Percentiles rank a stretch among this genome's conserved stretches.
phyloP scores from a whole-genome alignment of 2,888 invertebrate genomes.

The Clepsis dumicolana region DNA sequence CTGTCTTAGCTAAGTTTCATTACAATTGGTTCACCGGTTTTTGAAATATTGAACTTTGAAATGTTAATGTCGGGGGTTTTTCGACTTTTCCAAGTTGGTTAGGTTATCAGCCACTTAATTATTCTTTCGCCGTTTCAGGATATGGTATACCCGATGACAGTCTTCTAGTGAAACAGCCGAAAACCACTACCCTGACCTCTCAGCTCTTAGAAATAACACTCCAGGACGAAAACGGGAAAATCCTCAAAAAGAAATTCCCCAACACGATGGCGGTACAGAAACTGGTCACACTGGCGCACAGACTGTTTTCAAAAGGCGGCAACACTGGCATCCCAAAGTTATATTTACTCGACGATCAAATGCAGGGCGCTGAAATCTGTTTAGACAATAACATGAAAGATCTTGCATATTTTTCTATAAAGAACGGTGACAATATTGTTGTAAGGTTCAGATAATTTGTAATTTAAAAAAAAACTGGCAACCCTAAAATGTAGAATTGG shows the following conservation, averaged over 20 bases:
- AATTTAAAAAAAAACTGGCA: constrained; percentile 36
- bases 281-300: constrained; percentile 91
- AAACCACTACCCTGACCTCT: constrained; percentile 88
- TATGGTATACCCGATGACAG: constrained; percentile 94
- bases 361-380: constrained; percentile 89
- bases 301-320: constrained; percentile 87
- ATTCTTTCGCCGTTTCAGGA: constrained; percentile 78
- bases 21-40: too few species aligned
- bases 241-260: constrained; percentile 90
- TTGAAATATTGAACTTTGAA: too few species aligned
- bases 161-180: constrained; percentile 84
- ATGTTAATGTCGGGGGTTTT: too few species aligned
- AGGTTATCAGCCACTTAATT: too few species aligned
- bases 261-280: constrained; percentile 93
- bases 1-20: too few species aligned
- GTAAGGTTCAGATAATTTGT: constrained; percentile 87
- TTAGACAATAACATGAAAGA: constrained; percentile 94
- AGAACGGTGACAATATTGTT: constrained; percentile 92
- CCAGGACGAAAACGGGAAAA: constrained; percentile 84
- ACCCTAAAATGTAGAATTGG: constrained; percentile 48
- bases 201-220: constrained; percentile 88
- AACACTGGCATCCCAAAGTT: constrained; percentile 72
- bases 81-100: too few species aligned
- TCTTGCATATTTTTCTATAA: constrained; percentile 93
- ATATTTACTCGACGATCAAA: constrained; percentile 84